Evolutionary conservation across 2,797 vertebrate genomes (phyloP).

Genomic region (Chanos chanos): DNA sequence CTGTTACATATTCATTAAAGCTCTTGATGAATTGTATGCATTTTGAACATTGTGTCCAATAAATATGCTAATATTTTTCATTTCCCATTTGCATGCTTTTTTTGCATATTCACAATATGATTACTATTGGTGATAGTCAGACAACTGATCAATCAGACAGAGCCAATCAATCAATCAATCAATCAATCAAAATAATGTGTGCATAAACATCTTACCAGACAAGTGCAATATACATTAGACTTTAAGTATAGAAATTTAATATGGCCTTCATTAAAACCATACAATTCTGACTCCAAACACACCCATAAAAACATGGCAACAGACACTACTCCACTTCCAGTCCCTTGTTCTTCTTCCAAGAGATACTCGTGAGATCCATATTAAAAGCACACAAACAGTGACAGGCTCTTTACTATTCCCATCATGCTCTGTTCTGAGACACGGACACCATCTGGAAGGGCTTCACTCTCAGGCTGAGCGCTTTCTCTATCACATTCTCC

Average conservation of each 20-base stretch:
- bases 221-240: no score
- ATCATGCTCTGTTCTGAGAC: conserved; percentile 35
- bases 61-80: conserved; percentile 46
- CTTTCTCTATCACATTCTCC: conserved; percentile 20
- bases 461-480: conserved; percentile 15
- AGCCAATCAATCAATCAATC: no score
- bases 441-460: conserved; percentile 43
- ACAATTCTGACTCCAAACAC: conserved; percentile 24
- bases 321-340: conserved; percentile 2
- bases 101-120: not conserved
- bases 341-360: conserved; percentile 36
- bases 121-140: no score
- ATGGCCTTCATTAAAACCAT: no score
- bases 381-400: conserved; percentile 31
- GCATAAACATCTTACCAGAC: no score
- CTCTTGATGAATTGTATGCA: conserved; percentile 41
- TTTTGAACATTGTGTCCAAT: conserved; percentile 45
- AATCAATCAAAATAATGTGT: no score
- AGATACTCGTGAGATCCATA: conserved; percentile 43
- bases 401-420: conserved; percentile 45
- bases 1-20: conserved; percentile 15
- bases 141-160: no score
- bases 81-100: not conserved
- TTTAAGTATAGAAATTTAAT: no score
- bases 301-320: conserved; percentile 21